These are phyloP conservation scores for Bubo blakistoni DNA, from an alignment of 2,113 vertebrate species.

Conservation along the genomic window DNA sequence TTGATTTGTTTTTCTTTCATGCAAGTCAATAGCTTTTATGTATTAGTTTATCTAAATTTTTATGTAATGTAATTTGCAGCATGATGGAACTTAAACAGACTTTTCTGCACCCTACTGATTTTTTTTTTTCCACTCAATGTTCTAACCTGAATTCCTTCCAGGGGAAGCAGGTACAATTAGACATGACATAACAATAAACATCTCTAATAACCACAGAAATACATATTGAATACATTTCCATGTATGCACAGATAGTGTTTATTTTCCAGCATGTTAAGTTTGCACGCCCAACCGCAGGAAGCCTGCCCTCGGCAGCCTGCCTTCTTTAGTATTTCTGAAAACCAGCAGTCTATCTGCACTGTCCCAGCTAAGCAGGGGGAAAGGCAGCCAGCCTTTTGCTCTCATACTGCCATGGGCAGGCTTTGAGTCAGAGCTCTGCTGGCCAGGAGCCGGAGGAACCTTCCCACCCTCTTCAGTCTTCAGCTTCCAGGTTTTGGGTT, in stretches of 20 bases:
- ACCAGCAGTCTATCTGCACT: not conserved
- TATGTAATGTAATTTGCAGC: constrained; percentile 12
- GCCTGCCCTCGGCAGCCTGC: not conserved
- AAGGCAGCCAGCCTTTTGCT: not conserved
- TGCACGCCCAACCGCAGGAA: not conserved
- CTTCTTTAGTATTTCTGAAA: not conserved
- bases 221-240: not conserved
- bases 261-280: not conserved
- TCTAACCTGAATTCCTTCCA: not conserved
- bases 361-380: not conserved
- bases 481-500: not conserved
- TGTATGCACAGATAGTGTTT: not conserved
- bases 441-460: not conserved
- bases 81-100: not conserved
- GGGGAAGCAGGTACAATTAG: not conserved
- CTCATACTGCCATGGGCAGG: not conserved
- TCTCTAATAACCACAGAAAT: not conserved
- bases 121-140: not conserved
- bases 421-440: not conserved
- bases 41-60: not conserved
- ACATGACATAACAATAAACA: not conserved
- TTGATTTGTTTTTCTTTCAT: constrained; percentile 45
- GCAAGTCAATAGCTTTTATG: not conserved
- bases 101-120: not conserved
- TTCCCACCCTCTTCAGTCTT: fast-evolving